These are phyloP conservation scores for Cotesia vestalis DNA, from an alignment of 1,140 invertebrate species.

Conservation along the genomic window DNA sequence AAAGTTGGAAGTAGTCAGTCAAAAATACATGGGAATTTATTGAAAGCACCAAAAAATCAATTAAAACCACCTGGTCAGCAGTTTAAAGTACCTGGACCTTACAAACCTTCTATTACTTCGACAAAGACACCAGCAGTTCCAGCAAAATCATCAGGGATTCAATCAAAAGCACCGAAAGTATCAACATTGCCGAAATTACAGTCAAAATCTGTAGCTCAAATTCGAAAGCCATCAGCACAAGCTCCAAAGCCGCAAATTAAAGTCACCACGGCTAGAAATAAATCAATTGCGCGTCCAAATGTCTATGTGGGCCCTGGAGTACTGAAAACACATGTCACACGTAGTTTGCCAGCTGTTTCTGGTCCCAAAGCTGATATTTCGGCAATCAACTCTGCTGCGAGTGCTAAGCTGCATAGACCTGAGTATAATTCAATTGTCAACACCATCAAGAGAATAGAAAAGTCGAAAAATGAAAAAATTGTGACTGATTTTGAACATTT, in stretches of 20 bases:
- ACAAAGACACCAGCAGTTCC: too few relatives aligned
- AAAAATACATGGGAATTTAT: too few relatives aligned
- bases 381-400: conserved; percentile 19
- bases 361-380: not conserved
- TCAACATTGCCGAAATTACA: too few relatives aligned
- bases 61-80: too few relatives aligned
- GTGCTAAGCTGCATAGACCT: conserved; percentile 45
- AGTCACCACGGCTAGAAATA: conserved; percentile 30
- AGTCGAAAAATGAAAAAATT: conserved; percentile 48
- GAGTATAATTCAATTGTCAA: conserved; percentile 57
- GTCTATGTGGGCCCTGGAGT: conserved; percentile 39
- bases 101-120: too few relatives aligned
- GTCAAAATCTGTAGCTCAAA: too few relatives aligned
- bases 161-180: too few relatives aligned
- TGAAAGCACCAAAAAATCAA: too few relatives aligned
- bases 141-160: too few relatives aligned
- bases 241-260: conserved; percentile 25
- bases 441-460: conserved; percentile 52
- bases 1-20: too few relatives aligned
- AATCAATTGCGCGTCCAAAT: conserved; percentile 9
- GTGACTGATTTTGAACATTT: conserved; percentile 47
- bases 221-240: not conserved
- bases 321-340: not conserved
- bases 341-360: not conserved
- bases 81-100: too few relatives aligned